phyloP scores from a whole-genome alignment of 1,140 invertebrate species.

The Oscheius sp. region DNA sequence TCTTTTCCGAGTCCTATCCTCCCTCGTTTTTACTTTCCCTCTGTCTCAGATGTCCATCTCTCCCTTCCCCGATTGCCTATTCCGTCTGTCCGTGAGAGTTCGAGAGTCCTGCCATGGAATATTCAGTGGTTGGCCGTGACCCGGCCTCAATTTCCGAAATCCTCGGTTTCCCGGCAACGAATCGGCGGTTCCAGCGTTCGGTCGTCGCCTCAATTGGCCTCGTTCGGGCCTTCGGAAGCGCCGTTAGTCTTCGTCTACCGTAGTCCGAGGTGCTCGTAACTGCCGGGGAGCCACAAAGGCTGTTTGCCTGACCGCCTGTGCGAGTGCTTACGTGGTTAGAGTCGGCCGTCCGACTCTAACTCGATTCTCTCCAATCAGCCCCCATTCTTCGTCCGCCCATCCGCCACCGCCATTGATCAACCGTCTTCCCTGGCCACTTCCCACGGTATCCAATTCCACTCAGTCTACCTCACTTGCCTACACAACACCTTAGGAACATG shows the following conservation, averaged over 20 bases:
- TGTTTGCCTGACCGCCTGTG: neutral
- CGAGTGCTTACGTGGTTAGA: slow-evolving; percentile 4
- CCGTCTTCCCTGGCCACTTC: neutral
- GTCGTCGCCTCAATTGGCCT: neutral
- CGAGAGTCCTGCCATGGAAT: no score
- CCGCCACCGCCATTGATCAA: neutral
- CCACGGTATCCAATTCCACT: neutral
- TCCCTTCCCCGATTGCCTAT: no score
- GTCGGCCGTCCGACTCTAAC: neutral
- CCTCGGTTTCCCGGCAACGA: no score
- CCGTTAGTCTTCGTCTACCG: neutral
- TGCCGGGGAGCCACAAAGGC: neutral
- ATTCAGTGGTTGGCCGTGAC: no score
- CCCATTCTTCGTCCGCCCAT: neutral
- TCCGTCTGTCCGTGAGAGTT: no score
- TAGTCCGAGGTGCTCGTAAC: neutral
- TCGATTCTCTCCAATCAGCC: slow-evolving; percentile 11
- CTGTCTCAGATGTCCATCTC: no score
- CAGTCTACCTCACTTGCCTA: neutral
- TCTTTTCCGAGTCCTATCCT: neutral
- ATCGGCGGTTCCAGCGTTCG: no score
- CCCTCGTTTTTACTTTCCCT: neutral
- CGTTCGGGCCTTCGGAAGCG: neutral
- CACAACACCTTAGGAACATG: neutral
- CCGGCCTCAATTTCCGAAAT: no score